Conservation (phyloP, 2,888 invertebrate genomes). For the Pristionchus entomophagus region DNA sequence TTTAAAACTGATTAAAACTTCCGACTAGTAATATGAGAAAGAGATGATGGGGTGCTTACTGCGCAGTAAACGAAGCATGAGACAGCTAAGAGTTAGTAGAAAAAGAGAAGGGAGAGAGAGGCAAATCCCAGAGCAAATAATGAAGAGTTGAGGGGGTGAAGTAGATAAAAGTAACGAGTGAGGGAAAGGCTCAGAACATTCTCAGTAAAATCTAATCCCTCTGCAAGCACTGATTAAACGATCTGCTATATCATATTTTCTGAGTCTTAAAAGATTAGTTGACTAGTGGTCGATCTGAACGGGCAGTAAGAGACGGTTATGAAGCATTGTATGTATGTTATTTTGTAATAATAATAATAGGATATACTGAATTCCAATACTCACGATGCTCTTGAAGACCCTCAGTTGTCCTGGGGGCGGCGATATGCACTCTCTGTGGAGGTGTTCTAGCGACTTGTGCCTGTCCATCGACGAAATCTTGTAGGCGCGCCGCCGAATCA, state of each 20-base stretch:
- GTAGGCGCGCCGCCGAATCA: conserved; percentile 42
- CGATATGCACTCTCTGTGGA: conserved; percentile 27
- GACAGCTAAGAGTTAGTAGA: not conserved
- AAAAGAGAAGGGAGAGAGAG: conserved; percentile 2
- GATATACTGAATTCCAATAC: too few species aligned
- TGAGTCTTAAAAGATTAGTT: not conserved
- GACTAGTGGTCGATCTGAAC: too few species aligned
- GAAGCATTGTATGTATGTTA: too few species aligned
- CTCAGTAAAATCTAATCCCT: not conserved
- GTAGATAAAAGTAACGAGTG: conserved; percentile 34
- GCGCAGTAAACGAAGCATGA: conserved; percentile 20
- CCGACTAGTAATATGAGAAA: not conserved
- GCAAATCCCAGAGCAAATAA: conserved; percentile 26
- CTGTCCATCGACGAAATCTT: conserved; percentile 22
- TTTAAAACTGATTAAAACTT: too few species aligned
- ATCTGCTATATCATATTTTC: not conserved
- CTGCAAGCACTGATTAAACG: not conserved
- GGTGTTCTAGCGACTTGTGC: conserved; percentile 45
- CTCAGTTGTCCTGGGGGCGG: conserved; percentile 38
- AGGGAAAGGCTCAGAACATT: not conserved
- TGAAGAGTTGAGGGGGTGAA: conserved; percentile 27
- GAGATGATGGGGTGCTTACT: not conserved
- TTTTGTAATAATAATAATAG: too few species aligned
- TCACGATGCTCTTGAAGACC: conserved; percentile 36
- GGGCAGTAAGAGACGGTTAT: not conserved